Percentiles rank a stretch among this genome's conserved stretches.
phyloP scores from a whole-genome alignment of 2,888 invertebrate genomes.

The Eilema caniola region DNA sequence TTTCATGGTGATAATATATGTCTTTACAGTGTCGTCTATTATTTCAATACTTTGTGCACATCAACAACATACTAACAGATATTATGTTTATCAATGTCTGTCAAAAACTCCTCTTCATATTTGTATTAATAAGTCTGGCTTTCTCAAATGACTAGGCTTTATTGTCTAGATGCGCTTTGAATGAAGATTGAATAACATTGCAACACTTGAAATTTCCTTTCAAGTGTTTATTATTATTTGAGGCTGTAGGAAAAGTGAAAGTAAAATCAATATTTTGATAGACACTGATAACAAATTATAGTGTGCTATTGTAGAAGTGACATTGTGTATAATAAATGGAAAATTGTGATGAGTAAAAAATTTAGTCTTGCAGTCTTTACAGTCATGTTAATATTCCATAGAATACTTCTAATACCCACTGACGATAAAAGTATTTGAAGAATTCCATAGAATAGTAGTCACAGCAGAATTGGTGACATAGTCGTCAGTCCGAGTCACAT shows the following conservation, averaged over 20 bases:
- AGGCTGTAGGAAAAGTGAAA: neutral
- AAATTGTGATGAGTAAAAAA: conserved; percentile 31
- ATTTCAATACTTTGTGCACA: neutral
- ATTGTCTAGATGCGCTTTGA: conserved; percentile 3
- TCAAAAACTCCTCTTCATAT: conserved; percentile 24
- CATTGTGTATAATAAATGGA: conserved; percentile 24
- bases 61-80: neutral
- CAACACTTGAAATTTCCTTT: neutral
- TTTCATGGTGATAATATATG: neutral
- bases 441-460: conserved; percentile 27
- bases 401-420: conserved; percentile 26
- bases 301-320: neutral
- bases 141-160: conserved; percentile 19
- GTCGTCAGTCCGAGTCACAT: conserved; percentile 63
- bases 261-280: conserved; percentile 22
- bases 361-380: conserved; percentile 53
- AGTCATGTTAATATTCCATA: conserved; percentile 37
- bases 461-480: conserved; percentile 19
- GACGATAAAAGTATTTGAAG: conserved; percentile 21
- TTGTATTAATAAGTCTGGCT: conserved; percentile 12
- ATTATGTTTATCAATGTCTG: conserved; percentile 30
- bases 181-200: neutral
- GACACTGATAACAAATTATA: conserved; percentile 26
- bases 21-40: neutral
- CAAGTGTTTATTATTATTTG: neutral